phyloP scores from a whole-genome alignment of 2,888 invertebrate genomes.

The Ctenicera cuprea region DNA sequence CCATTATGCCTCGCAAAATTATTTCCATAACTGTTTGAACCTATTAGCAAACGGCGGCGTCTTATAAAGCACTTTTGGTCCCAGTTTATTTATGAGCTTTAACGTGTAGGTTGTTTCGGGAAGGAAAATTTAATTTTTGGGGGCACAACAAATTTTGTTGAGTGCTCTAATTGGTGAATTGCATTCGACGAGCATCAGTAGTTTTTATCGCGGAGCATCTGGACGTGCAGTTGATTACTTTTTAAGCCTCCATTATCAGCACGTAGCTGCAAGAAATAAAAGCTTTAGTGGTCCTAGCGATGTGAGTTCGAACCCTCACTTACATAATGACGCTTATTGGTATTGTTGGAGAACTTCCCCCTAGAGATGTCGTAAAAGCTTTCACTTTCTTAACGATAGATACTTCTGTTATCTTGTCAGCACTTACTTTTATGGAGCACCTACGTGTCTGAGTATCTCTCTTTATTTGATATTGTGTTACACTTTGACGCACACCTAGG shows the following conservation, averaged over 20 bases:
- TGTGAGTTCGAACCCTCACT: slow-evolving; percentile 61
- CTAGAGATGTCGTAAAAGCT: slow-evolving; percentile 60
- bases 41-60: slow-evolving; percentile 6
- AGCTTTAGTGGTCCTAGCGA: slow-evolving; percentile 60
- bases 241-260: slow-evolving; percentile 53
- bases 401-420: slow-evolving; percentile 61
- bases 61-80: slow-evolving; percentile 3
- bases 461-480: slow-evolving; percentile 38
- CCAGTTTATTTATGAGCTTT: slow-evolving; percentile 19
- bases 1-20: slow-evolving; percentile 17
- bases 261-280: slow-evolving; percentile 59
- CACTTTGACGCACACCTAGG: slow-evolving; percentile 26
- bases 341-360: slow-evolving; percentile 59
- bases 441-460: slow-evolving; percentile 52
- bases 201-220: slow-evolving; percentile 62
- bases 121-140: slow-evolving; percentile 5
- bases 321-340: slow-evolving; percentile 64
- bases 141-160: slow-evolving; percentile 2
- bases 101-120: not conserved
- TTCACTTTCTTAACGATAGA: slow-evolving; percentile 61
- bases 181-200: slow-evolving; percentile 39
- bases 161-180: slow-evolving; percentile 45
- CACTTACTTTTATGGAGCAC: slow-evolving; percentile 61
- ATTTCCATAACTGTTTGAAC: slow-evolving; percentile 1
- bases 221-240: slow-evolving; percentile 63